Base-by-base conservation (phyloP, 1,140 invertebrate species). In the Piezodorus guildinii region DNA sequence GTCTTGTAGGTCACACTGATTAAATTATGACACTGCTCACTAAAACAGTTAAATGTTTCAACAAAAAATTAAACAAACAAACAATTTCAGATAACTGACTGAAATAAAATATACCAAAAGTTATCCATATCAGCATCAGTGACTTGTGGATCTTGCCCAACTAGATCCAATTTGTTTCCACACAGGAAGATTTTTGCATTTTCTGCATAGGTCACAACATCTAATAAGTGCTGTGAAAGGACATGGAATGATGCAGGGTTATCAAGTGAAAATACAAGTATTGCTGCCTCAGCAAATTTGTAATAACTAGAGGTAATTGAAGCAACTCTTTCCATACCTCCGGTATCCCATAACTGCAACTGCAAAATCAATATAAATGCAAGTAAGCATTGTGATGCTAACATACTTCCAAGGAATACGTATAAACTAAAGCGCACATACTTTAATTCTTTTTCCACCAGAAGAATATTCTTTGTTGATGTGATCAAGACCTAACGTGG, bases 231-330 rank as follows among this genome's bases (percentile, higher is more conserved):
- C 74, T 94, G 91, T 30, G 90, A 90, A 14, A 94, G 74, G n/a
- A 90, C 81, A 75, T 94, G 90, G 77, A 96, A 94, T 16, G 91
- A 92, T 44, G 90, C 86, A 3, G 88, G 83, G 79, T 93, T 94
- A 71, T 94, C 90, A 64, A 94, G 76, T 39, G 90, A 87, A 77
- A 93, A 95, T 0, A 94, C 90, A 52, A 94, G 76, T 69, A 95
- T 87, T 58, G 90, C 91, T 64, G 89, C 91, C 74, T 94, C 90
- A 14, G 91, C 88, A 78, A 92, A 93, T 77, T 94, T 94, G 71
- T 94, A 94, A 72, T 95, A 95, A 69, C 88, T 91, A 16, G 89
- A 91, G 3, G 91, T 94, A 12, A 95, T 88, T n/a, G 88, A 91
- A 27, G 91, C 91, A 44, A 94, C 90, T 73, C 91, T 80, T 77